These are phyloP conservation scores for Sceloporus undulatus DNA, from an alignment of 2,113 vertebrate species.

Conservation along the genomic window DNA sequence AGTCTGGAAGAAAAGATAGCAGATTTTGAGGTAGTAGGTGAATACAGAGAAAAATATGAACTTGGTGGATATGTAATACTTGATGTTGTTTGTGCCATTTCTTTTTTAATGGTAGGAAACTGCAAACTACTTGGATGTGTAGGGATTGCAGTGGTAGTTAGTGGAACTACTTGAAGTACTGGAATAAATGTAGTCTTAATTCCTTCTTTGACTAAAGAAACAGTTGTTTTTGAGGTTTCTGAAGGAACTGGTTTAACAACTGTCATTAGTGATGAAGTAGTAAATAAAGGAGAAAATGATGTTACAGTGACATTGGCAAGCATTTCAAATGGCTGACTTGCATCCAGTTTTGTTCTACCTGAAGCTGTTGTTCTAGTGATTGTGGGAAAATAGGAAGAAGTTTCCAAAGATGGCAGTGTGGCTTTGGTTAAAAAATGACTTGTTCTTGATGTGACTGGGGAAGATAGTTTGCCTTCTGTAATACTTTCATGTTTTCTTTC, in stretches of 20 bases:
- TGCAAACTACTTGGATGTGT: slow-evolving; percentile 8
- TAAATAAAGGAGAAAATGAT: slow-evolving; percentile 46
- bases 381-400: slow-evolving; percentile 14
- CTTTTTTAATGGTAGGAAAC: slow-evolving; percentile 32
- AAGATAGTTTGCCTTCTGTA: slow-evolving; percentile 5
- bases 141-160: slow-evolving; percentile 1
- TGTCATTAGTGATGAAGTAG: slow-evolving; percentile 46
- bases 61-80: accelerated
- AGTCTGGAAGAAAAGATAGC: slow-evolving; percentile 31
- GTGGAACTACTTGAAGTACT: background rate
- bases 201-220: slow-evolving; percentile 31
- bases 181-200: slow-evolving; percentile 35
- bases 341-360: background rate
- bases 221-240: slow-evolving; percentile 44
- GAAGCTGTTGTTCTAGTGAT: slow-evolving; percentile 41
- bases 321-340: slow-evolving; percentile 23
- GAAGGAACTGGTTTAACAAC: slow-evolving; percentile 24
- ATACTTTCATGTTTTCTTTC: slow-evolving; percentile 49
- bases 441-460: slow-evolving; percentile 38
- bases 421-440: slow-evolving; percentile 23
- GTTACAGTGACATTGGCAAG: slow-evolving; percentile 40
- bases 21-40: slow-evolving; percentile 33
- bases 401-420: background rate
- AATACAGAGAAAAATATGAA: slow-evolving; percentile 41
- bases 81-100: slow-evolving; percentile 30